Base-by-base conservation (phyloP, 53 echinoderm and acorn worm species). In the Apostichopus leukothele region DNA sequence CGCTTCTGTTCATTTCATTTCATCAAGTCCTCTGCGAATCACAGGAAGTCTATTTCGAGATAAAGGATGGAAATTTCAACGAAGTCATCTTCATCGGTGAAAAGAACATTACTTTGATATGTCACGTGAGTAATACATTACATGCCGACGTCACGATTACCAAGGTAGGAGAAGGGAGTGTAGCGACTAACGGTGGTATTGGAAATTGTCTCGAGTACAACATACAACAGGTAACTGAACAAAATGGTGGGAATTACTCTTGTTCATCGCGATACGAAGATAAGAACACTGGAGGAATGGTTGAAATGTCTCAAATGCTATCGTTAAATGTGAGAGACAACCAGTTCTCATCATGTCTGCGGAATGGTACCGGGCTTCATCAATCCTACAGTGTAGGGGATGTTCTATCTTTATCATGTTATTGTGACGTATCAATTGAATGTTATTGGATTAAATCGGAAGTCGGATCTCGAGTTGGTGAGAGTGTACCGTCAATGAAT, bases 41-140 rank as follows among this genome's bases (percentile, higher is more conserved):
- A 57, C 54, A 54, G 51, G 80, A 80, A 1, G 59, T 80, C 19
- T 53, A 14, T 22, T 80, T 80, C 9, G 80, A 80, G 80, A 21
- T 80, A 9, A n/a, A 67, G 61, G 85, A 85, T 16, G 50, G 66
- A 16, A 25, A 25, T 25, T 25, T 25, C 25, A 25, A 25, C 25
- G 25, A 25, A 25, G 25, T 25, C 25, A 25, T 25, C 1, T 25
- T 25, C 25, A 25, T 25, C 25, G 25, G 25, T 25, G 25, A 25
- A 25, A 25, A 25, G 25, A 25, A 25, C 25, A 25, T 25, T 25
- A 25, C 25, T 25, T 1, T 25, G 25, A 25, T 25, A 25, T 25
- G 25, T 25, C 25, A 25, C 25, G 25, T 25, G 25, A 25, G 25
- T 25, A 25, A 25, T 1, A 25, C 25, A 25, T 25, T 25, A 25